phyloP scores from a whole-genome alignment of 2,888 invertebrate species.

The Tenthredo distinguenda region DNA sequence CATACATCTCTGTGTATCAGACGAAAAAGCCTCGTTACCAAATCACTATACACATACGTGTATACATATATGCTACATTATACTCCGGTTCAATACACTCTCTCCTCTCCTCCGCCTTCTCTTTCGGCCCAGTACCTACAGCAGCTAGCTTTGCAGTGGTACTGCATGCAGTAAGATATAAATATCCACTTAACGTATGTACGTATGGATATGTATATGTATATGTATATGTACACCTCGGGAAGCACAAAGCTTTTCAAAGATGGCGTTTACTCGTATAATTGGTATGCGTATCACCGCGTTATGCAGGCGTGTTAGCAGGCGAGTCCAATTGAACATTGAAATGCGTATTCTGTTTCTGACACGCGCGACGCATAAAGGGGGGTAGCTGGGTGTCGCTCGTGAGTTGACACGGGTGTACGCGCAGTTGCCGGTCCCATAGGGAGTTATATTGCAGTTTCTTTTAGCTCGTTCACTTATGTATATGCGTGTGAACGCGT shows the following conservation, averaged over 20 bases:
- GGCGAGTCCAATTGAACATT: slow-evolving; percentile 52
- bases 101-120: not conserved
- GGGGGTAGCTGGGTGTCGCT: not conserved
- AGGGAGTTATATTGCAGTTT: slow-evolving; percentile 21
- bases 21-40: not conserved
- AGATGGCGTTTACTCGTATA: slow-evolving; percentile 43
- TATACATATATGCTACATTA: not conserved
- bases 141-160: slow-evolving; percentile 6
- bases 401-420: slow-evolving; percentile 16
- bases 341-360: slow-evolving; percentile 53
- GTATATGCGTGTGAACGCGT: not conserved
- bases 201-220: not conserved
- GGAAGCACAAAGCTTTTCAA: slow-evolving; percentile 41
- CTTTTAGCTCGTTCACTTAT: not conserved
- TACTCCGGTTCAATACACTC: slow-evolving; percentile 13
- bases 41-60: not conserved
- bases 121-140: not conserved
- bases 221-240: not conserved
- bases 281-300: slow-evolving; percentile 51
- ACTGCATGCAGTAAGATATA: slow-evolving; percentile 24
- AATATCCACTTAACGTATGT: slow-evolving; percentile 20
- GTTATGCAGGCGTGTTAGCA: slow-evolving; percentile 47
- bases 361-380: slow-evolving; percentile 52
- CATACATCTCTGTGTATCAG: not conserved
- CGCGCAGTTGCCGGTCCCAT: slow-evolving; percentile 15